Evolutionary conservation across 1,140 invertebrate genomes (phyloP).

Genomic region (Zaprionus lachaisei): DNA sequence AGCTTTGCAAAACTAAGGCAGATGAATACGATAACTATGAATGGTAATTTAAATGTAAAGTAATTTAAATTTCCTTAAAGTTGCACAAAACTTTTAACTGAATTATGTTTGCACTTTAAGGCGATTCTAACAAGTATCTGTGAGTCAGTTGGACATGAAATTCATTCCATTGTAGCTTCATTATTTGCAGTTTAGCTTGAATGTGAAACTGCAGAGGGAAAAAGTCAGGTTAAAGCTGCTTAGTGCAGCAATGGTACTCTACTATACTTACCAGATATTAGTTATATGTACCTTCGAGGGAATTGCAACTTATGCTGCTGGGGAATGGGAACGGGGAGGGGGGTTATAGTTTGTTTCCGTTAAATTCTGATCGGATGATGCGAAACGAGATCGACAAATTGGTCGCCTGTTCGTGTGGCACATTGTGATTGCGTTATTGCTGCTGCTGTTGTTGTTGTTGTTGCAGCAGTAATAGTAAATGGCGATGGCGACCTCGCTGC

Average conservation of each 20-base stretch:
- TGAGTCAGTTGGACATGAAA: not conserved
- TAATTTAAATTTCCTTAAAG: not conserved
- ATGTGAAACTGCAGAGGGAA: not conserved
- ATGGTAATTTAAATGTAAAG: too few species aligned
- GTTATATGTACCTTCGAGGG: too few species aligned
- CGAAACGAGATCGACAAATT: conserved; percentile 15
- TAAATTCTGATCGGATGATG: not conserved
- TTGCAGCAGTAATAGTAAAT: conserved; percentile 35
- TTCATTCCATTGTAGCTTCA: not conserved
- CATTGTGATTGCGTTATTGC: conserved; percentile 50
- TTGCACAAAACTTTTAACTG: not conserved
- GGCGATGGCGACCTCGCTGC: conserved; percentile 18
- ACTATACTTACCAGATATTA: not conserved
- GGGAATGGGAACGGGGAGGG: too few species aligned
- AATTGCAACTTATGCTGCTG: too few species aligned
- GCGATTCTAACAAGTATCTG: not conserved
- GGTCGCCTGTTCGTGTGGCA: conserved; percentile 40
- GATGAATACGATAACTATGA: too few species aligned
- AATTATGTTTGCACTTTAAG: not conserved
- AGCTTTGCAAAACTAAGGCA: too few species aligned
- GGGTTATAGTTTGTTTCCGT: too few species aligned
- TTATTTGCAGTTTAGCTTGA: not conserved
- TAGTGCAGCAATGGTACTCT: not conserved
- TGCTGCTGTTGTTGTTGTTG: not conserved
- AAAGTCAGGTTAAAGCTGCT: not conserved